Evolutionary conservation across 2,888 invertebrate genomes (phyloP), one percentile per base, ranked within the genome.

Genomic region (Polietes domitor): DNA sequence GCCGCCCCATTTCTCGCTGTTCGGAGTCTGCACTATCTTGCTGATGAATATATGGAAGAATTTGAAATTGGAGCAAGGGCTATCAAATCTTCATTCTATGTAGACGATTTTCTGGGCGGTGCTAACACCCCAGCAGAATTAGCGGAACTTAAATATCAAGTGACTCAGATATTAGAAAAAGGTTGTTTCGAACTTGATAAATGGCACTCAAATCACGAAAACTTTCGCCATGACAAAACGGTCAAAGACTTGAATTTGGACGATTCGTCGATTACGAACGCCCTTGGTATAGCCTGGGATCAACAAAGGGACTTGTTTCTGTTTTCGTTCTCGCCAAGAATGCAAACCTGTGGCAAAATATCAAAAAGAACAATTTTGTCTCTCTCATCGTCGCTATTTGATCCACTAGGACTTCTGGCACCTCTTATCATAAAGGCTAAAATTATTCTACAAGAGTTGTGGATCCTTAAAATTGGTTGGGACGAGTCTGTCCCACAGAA

Each of bases 371-470:
- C 53, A 7, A 53, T 19, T 61, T 74, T 28, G 28, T 80, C 26
- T 0, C 21, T 71, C 10, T 61, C 73, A n/a, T 77, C 76, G 15
- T 53, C 72, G 2, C 65, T 81, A 0, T 81, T 65, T 24, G 81
- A 77, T 19, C 77, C 81, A 6, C 55, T 81, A 10, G 77, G 82
- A n/a, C 32, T 82, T 12, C 15, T 43, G 21, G 76, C 76, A 17
- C 70, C 58, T 17, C 37, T 77, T 21, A 55, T 77, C 32, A 55
- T 47, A 2, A 77, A 43, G 7, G 58, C 58, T 6, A 71, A 82
- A 32, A 74, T 83, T 15, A 17, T 78, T 9, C 26, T 83, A 1
- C 75, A 83, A 79, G 82, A 83, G n/a, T 61, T 78, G 21, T 75
- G 78, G 75, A 78, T 53, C 15, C 68, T 77, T 43, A 70, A 58